These are phyloP conservation scores for Cryptus armator DNA, from an alignment of 2,888 invertebrate species.

Conservation along the genomic window DNA sequence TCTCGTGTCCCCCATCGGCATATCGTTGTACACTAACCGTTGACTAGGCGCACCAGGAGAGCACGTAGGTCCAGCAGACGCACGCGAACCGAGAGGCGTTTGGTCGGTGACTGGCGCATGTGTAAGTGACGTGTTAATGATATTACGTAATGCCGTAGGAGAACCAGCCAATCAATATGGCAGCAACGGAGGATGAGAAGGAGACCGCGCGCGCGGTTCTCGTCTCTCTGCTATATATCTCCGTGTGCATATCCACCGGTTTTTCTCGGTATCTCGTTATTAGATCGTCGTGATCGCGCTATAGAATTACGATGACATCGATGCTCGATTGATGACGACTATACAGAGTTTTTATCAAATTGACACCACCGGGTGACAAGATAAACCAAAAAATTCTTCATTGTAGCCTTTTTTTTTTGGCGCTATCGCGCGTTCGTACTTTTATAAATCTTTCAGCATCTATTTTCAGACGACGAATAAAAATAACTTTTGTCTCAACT, in stretches of 20 bases:
- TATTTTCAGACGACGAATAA: too few species aligned
- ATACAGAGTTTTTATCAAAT: not conserved
- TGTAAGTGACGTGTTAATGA: slow-evolving; percentile 84
- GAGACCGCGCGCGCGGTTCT: slow-evolving; percentile 69
- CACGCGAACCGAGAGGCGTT: slow-evolving; percentile 57
- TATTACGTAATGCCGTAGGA: slow-evolving; percentile 81
- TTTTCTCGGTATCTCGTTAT: slow-evolving; percentile 30
- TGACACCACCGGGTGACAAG: not conserved
- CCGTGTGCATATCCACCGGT: slow-evolving; percentile 35
- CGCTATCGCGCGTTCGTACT: not conserved
- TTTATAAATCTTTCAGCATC: too few species aligned
- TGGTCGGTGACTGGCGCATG: slow-evolving; percentile 77
- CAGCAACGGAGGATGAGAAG: slow-evolving; percentile 71
- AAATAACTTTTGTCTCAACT: too few species aligned
- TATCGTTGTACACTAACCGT: slow-evolving; percentile 2
- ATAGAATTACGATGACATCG: too few species aligned
- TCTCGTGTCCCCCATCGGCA: not conserved
- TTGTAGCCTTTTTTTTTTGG: not conserved
- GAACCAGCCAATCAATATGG: slow-evolving; percentile 82
- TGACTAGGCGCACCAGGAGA: slow-evolving; percentile 15
- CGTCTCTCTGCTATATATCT: slow-evolving; percentile 61
- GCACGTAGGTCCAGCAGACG: slow-evolving; percentile 51
- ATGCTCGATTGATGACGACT: not conserved
- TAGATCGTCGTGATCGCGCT: too few species aligned
- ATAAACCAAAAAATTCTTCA: not conserved